Base-by-base conservation (phyloP, 2,888 invertebrate genomes). In the Crepidodera aurea region DNA sequence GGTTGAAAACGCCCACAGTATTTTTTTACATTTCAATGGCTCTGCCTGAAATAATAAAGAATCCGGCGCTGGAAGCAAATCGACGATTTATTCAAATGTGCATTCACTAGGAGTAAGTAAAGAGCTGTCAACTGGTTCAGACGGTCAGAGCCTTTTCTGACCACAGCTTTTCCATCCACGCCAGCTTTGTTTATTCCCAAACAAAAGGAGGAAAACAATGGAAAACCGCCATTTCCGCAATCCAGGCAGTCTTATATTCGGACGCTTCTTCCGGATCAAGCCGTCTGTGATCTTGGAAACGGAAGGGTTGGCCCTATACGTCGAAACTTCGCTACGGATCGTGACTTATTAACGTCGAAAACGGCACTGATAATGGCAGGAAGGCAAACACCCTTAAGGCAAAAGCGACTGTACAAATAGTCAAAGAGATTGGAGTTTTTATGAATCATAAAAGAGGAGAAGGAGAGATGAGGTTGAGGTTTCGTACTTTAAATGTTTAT, bases 231-330 rank as follows among this genome's bases (percentile, higher is more conserved):
- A 51, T 42, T 37, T 55, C 56, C 61, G 39, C 61, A 61, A 51
- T 42, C 56, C 12, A 32, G 54, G n/a, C 40, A 22, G 27, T 58
- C 29, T 42, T 51, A 42, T 51, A 56, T 44, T 61, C 56, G 56
- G 51, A 55, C 61, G 40, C 42, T 40, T 37, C 51, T 55, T 61
- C 61, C 56, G 56, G 51, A 27, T 32, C 19, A 32, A 34, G 42
- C 46, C 53, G 48, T 37, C 27, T 25, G 48, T 29, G 53, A 46
- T 60, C 53, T 54, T 27, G 37, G 18, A 51, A 53, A 51, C 55
- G 61, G 61, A 61, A 61, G 55, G 55, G 48, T 51, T 55, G 51
- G 40, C 56, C 60, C 16, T 57, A 57, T 48, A 48, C 48, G 37
- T 55, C 51, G 42, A 51, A 56, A 56, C 34, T 61, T 56, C 32